Evolutionary conservation across 2,888 invertebrate genomes (phyloP).

Genomic region (Ornithoptera priamus): DNA sequence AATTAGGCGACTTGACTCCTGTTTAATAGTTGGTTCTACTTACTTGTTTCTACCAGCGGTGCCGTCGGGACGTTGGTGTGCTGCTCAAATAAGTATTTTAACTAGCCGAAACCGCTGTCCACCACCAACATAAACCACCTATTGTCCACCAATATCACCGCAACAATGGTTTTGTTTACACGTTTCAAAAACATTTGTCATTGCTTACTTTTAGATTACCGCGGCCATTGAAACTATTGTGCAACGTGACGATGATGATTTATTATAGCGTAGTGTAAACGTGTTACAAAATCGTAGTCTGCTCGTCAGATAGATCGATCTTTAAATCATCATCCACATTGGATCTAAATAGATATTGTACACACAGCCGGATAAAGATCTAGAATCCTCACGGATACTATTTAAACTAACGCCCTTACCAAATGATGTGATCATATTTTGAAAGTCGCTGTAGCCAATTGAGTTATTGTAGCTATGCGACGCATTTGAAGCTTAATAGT

Average conservation of each 20-base stretch:
- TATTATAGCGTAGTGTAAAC: background rate
- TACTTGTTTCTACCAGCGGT: conserved; percentile 1
- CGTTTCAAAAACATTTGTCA: conserved; percentile 16
- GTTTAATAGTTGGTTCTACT: conserved; percentile 5
- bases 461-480: too few relatives aligned
- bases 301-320: background rate
- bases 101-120: background rate
- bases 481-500: too few relatives aligned
- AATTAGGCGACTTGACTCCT: conserved; percentile 13
- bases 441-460: too few relatives aligned
- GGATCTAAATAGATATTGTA: too few relatives aligned
- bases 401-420: too few relatives aligned
- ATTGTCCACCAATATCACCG: background rate
- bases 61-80: background rate
- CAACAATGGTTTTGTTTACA: conserved; percentile 21
- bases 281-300: conserved; percentile 1
- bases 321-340: too few relatives aligned
- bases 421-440: too few relatives aligned
- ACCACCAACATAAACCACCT: background rate
- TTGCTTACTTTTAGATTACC: conserved; percentile 11
- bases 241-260: conserved; percentile 8
- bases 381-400: too few relatives aligned
- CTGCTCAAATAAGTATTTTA: conserved; percentile 1
- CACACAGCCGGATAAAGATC: too few relatives aligned
- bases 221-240: conserved; percentile 6